These are phyloP conservation scores for Smittia aterrima DNA, from an alignment of 2,888 invertebrate species.

Conservation along the genomic window DNA sequence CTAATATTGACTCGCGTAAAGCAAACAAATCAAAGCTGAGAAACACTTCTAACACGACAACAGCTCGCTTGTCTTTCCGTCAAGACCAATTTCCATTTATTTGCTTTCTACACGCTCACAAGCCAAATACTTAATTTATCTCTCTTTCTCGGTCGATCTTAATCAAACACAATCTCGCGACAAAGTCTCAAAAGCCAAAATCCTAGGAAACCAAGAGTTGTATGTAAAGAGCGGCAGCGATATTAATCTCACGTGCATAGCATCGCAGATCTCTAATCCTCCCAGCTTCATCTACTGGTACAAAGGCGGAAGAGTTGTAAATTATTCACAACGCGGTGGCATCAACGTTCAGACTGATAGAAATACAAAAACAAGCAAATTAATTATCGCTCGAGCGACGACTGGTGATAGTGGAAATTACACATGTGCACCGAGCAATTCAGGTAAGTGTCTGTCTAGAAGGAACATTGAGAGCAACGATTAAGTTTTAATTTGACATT, in stretches of 20 bases:
- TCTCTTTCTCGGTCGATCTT: neutral
- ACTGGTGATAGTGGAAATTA: conserved; percentile 79
- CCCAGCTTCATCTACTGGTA: conserved; percentile 74
- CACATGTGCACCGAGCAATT: conserved; percentile 75
- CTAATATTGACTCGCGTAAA: no score
- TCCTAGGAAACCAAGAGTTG: conserved; percentile 55
- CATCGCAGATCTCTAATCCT: conserved; percentile 56
- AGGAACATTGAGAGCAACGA: neutral
- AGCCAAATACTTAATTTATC: neutral
- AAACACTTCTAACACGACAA: no score
- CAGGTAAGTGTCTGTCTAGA: conserved; percentile 53
- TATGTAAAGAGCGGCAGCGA: conserved; percentile 57
- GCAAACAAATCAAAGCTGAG: no score
- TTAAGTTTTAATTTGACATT: neutral
- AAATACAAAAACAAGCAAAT: conserved; percentile 73
- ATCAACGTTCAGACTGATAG: conserved; percentile 79
- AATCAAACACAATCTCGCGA: no score
- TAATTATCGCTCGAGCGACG: conserved; percentile 76
- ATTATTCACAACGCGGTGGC: conserved; percentile 75
- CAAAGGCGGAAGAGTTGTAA: conserved; percentile 71
- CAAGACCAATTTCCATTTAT: no score
- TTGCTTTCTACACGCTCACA: neutral
- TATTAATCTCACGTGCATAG: conserved; percentile 56
- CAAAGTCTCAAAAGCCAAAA: conserved; percentile 57
- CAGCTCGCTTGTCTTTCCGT: no score